phyloP scores from a whole-genome alignment of 2,888 invertebrate genomes.

The Macrosiphum euphorbiae region DNA sequence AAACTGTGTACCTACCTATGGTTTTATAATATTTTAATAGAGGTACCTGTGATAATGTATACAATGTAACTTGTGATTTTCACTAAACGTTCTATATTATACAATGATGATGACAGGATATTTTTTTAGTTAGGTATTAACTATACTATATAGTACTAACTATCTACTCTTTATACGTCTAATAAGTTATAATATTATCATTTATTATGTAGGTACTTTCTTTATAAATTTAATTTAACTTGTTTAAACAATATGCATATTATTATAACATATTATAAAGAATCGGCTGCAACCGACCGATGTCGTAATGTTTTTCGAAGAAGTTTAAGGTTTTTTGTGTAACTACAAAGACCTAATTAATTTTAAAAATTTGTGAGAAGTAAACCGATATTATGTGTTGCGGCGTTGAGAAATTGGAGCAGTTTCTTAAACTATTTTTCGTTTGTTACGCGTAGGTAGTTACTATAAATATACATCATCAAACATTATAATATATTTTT shows the following conservation, averaged over 20 bases:
- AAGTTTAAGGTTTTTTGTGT: constrained; percentile 46
- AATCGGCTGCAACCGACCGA: not conserved
- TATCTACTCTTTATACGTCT: not conserved
- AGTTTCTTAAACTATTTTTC: not conserved
- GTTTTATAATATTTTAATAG: too few species aligned
- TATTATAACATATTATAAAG: not conserved
- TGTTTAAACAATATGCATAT: not conserved
- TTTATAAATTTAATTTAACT: not conserved
- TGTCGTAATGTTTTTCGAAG: constrained; percentile 39
- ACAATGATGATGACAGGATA: not conserved
- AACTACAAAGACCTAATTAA: constrained; percentile 50
- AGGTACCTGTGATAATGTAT: too few species aligned
- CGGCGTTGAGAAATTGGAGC: constrained; percentile 40
- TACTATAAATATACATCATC: not conserved
- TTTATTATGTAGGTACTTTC: not conserved
- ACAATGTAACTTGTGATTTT: not conserved
- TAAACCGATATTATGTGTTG: constrained; percentile 32
- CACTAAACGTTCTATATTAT: not conserved
- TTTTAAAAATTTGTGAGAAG: constrained; percentile 40
- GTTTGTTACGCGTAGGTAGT: not conserved
- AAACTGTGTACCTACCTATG: not conserved
- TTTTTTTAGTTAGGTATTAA: not conserved
- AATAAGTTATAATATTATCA: not conserved
- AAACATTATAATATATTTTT: constrained; percentile 7
- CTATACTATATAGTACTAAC: not conserved